Evolutionary conservation across 2,797 vertebrate species (phyloP).

Genomic region (Pteropus rufus): DNA sequence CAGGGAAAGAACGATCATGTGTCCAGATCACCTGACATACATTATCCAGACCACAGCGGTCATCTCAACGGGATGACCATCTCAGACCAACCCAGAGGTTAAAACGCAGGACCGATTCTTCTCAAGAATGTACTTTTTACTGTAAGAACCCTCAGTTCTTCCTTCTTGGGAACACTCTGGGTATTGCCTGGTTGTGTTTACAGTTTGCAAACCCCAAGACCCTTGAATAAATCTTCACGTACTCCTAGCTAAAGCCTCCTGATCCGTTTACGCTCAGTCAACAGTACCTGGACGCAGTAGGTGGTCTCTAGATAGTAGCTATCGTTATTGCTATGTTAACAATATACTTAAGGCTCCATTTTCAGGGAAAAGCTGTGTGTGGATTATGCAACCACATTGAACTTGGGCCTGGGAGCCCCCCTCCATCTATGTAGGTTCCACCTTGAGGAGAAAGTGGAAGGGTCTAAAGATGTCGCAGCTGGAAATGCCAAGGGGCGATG

Average conservation of each 20-base stretch:
- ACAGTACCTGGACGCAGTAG: background rate
- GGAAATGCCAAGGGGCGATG: slow-evolving; percentile 19
- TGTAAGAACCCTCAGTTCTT: background rate
- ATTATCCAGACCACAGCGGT: background rate
- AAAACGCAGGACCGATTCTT: background rate
- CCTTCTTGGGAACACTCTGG: background rate
- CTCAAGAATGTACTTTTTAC: background rate
- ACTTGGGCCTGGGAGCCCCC: background rate
- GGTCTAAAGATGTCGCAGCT: background rate
- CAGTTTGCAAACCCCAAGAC: background rate
- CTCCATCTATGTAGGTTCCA: background rate
- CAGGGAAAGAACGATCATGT: too few species aligned
- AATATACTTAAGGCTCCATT: background rate
- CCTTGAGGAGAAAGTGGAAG: background rate
- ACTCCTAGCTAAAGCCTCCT: background rate
- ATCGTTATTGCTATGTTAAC: background rate
- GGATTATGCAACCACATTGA: background rate
- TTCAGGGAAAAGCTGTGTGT: background rate
- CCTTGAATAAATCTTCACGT: background rate
- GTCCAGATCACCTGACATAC: background rate
- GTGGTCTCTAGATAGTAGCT: background rate
- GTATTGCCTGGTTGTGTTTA: background rate
- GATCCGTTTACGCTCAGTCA: too few species aligned
- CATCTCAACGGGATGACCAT: too few species aligned
- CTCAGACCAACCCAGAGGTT: background rate